These are phyloP conservation scores for Motacilla alba DNA, from an alignment of 2,113 vertebrate species.

Conservation along the genomic window DNA sequence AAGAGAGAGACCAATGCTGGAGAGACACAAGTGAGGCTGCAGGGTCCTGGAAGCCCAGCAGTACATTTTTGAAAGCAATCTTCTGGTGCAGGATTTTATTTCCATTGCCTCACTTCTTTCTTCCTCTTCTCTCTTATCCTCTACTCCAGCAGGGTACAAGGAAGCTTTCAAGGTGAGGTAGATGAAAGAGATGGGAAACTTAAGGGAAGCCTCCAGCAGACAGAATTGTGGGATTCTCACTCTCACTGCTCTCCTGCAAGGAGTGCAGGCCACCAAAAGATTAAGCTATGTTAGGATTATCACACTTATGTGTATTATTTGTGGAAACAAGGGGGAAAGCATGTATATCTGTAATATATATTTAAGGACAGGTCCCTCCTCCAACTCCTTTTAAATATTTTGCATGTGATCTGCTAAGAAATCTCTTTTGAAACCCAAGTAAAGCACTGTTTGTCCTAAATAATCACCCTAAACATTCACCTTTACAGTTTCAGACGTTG, in stretches of 20 bases:
- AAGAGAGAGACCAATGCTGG: not conserved
- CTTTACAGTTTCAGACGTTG: not conserved
- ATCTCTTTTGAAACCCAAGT: not conserved
- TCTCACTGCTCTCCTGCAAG: not conserved
- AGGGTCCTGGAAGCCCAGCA: not conserved
- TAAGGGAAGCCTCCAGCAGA: not conserved
- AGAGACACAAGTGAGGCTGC: not conserved
- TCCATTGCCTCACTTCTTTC: not conserved
- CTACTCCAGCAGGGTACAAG: not conserved
- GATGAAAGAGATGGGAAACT: not conserved
- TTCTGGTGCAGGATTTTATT: not conserved
- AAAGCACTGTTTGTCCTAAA: not conserved
- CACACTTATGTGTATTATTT: not conserved
- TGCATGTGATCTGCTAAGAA: not conserved
- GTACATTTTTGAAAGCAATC: not conserved
- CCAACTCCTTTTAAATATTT: not conserved
- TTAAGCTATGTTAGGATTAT: not conserved
- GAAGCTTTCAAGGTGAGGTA: not conserved
- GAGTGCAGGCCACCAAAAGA: not conserved
- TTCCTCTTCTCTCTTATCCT: not conserved
- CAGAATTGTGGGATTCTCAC: not conserved
- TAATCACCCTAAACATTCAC: not conserved
- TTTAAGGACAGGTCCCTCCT: not conserved
- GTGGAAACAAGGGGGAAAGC: not conserved
- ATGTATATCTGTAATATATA: not conserved